phyloP scores from a whole-genome alignment of 2,113 vertebrate genomes.

The Pollimyrus isidori region DNA sequence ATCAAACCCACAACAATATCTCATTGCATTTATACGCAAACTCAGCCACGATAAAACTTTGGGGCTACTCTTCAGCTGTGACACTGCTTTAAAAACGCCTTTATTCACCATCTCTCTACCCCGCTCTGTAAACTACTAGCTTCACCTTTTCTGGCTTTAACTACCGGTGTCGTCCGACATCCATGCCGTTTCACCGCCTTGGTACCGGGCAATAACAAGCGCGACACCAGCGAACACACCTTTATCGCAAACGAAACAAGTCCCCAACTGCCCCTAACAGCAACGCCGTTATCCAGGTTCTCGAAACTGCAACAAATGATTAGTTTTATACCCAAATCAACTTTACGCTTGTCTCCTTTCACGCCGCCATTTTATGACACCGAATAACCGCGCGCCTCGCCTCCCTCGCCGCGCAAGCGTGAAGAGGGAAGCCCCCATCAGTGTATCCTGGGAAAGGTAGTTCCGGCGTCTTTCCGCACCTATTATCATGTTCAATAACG shows the following conservation, averaged over 20 bases:
- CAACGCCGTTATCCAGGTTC: background rate
- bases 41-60: background rate
- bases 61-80: background rate
- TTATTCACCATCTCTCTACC: background rate
- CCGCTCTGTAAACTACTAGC: background rate
- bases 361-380: constrained; percentile 64
- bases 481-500: background rate
- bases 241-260: constrained; percentile 13
- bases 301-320: background rate
- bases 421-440: too few relatives aligned
- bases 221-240: constrained; percentile 32
- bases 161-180: constrained; percentile 1
- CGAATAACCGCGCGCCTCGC: constrained; percentile 44
- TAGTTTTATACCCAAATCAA: constrained; percentile 8
- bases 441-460: background rate
- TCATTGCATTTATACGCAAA: background rate
- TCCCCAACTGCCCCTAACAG: background rate
- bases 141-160: background rate
- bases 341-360: constrained; percentile 33
- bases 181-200: background rate
- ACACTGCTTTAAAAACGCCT: background rate
- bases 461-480: background rate
- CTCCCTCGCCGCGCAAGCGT: constrained; percentile 2
- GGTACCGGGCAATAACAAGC: background rate
- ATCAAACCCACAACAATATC: background rate